Evolutionary conservation across 2,888 invertebrate species (phyloP).

Genomic region (Cephus nigrinus): DNA sequence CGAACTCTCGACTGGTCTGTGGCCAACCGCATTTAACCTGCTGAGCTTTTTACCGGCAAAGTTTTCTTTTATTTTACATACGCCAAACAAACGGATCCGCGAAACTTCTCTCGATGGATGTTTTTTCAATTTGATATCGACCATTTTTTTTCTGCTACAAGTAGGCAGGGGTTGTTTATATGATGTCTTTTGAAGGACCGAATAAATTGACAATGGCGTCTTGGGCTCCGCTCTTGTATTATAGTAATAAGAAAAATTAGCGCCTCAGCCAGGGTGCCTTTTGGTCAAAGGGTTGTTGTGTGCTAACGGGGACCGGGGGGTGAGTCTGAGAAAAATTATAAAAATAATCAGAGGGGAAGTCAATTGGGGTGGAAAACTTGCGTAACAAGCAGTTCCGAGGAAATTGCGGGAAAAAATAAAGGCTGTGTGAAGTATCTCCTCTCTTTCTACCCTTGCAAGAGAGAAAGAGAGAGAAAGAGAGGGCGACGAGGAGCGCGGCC

Average conservation of each 20-base stretch:
- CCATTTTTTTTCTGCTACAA: not conserved
- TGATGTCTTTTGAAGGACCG: not conserved
- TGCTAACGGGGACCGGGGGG: conserved; percentile 18
- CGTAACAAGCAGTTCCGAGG: conserved; percentile 57
- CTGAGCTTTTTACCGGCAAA: conserved; percentile 17
- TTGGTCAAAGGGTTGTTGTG: conserved; percentile 45
- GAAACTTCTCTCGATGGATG: not conserved
- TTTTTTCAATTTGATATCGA: not conserved
- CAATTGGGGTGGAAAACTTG: conserved; percentile 61
- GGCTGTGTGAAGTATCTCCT: not conserved
- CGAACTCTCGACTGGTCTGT: conserved; percentile 39
- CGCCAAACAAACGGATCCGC: not conserved
- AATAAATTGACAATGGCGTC: not conserved
- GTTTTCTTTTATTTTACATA: not conserved
- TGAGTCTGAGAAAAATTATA: conserved; percentile 52
- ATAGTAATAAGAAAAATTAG: conserved; percentile 56
- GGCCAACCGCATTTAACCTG: conserved; percentile 21
- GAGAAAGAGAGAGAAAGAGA: conserved; percentile 14
- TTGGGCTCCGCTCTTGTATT: not conserved
- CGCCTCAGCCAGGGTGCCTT: conserved; percentile 36
- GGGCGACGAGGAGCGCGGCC: not conserved
- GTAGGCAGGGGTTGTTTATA: not conserved
- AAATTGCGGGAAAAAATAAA: conserved; percentile 57
- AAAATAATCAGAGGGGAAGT: conserved; percentile 59
- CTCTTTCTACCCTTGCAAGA: conserved; percentile 12